These are phyloP conservation scores for Polypedilum vanderplanki DNA, from an alignment of 1,140 invertebrate genomes.

Conservation along the genomic window DNA sequence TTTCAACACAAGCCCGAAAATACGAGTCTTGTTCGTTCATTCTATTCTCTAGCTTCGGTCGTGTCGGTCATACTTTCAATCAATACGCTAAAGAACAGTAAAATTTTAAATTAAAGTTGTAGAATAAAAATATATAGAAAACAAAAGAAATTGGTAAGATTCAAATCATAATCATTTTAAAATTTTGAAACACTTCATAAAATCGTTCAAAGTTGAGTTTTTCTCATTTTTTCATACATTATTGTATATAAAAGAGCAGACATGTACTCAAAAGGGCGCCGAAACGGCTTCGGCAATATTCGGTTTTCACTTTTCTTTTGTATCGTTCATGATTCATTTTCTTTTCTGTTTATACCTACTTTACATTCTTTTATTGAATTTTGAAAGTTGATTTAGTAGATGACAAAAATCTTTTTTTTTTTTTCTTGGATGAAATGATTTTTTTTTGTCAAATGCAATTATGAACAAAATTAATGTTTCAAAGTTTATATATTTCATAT, in stretches of 20 bases:
- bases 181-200: background rate
- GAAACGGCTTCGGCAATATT: background rate
- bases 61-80: background rate
- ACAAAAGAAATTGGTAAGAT: background rate
- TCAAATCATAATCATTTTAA: background rate
- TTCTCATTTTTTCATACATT: constrained; percentile 6
- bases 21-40: no score
- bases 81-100: background rate
- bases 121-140: background rate
- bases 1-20: background rate
- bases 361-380: no score
- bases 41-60: background rate
- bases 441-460: no score
- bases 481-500: background rate
- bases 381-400: no score
- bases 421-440: no score
- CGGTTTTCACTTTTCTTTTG: background rate
- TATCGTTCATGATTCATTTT: background rate
- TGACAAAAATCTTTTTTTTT: no score
- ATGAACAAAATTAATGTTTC: background rate
- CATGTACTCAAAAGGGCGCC: background rate
- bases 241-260: background rate
- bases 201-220: background rate
- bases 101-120: background rate
- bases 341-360: background rate